These are phyloP conservation scores for Pandemis corylana DNA, from an alignment of 2,888 invertebrate genomes.

Conservation along the genomic window DNA sequence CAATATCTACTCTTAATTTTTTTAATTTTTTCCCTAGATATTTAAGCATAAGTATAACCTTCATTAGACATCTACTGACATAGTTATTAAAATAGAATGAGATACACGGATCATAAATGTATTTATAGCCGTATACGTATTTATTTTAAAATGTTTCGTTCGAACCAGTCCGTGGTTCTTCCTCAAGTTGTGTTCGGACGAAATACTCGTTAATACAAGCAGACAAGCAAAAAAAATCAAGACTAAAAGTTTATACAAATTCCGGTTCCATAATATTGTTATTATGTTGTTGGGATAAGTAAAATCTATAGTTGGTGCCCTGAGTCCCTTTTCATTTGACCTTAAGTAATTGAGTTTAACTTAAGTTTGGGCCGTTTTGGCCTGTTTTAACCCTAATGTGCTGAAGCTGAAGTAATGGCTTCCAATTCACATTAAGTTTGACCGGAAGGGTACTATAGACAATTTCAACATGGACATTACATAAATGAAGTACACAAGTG, in stretches of 20 bases:
- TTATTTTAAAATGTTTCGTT: no score
- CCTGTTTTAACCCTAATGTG: constrained; percentile 17
- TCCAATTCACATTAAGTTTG: constrained; percentile 2
- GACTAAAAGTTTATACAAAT: background rate
- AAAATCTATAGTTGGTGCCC: constrained; percentile 5
- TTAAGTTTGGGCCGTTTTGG: constrained; percentile 20
- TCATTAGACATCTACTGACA: no score
- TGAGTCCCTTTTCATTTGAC: constrained; percentile 13
- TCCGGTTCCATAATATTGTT: background rate
- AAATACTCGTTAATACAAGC: background rate
- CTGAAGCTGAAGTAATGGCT: constrained; percentile 19
- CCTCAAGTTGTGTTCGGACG: no score
- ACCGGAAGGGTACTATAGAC: background rate
- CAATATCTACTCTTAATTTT: background rate
- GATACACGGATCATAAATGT: no score
- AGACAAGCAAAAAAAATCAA: background rate
- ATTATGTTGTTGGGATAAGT: constrained; percentile 3
- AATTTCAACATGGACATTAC: background rate
- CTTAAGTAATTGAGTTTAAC: constrained; percentile 21
- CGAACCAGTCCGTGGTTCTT: no score
- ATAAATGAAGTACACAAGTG: background rate
- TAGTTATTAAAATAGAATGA: no score
- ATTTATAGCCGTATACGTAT: no score
- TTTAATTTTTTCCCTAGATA: background rate
- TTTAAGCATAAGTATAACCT: no score